Conservation (phyloP, 2,113 vertebrate species). For the Brachyistius frenatus region DNA sequence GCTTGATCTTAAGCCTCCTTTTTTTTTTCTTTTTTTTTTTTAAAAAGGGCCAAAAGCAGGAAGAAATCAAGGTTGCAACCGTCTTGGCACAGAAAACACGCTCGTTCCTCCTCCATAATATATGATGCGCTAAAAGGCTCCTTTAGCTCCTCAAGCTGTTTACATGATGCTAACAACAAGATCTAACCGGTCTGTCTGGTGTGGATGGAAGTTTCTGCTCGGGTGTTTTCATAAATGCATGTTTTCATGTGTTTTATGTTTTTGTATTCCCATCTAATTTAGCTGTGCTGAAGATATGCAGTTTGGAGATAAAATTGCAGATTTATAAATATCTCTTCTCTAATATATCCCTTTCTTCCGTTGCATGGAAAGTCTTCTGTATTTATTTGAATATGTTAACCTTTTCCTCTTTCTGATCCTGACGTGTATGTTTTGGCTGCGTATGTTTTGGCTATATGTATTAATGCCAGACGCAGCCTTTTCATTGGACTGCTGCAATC, state of each 20-base stretch:
- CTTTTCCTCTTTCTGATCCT: slow-evolving; percentile 6
- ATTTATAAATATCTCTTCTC: not conserved
- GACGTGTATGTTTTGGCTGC: slow-evolving; percentile 9
- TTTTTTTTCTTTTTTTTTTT: not conserved
- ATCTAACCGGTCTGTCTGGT: slow-evolving; percentile 32
- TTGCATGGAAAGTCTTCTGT: not conserved
- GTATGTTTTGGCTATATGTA: not conserved
- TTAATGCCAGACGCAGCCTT: slow-evolving; percentile 13
- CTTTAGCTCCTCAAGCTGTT: slow-evolving; percentile 53
- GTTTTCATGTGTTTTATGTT: not conserved
- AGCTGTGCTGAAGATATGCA: slow-evolving; percentile 14
- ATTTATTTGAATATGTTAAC: slow-evolving; percentile 50
- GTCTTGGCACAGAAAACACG: slow-evolving; percentile 2
- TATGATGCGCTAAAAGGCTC: slow-evolving; percentile 46
- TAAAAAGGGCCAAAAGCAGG: slow-evolving; percentile 1
- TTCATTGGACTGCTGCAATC: slow-evolving; percentile 20
- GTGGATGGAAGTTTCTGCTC: slow-evolving; percentile 2
- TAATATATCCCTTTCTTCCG: not conserved
- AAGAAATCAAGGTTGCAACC: slow-evolving; percentile 23
- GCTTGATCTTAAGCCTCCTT: not conserved
- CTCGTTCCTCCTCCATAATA: slow-evolving; percentile 44
- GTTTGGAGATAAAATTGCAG: slow-evolving; percentile 19
- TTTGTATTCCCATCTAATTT: slow-evolving; percentile 22
- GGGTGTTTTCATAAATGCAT: slow-evolving; percentile 1
- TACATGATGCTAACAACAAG: slow-evolving; percentile 41